Percentiles rank a stretch among this genome's conserved stretches.
These are phyloP conservation scores for Calliopum simillimum DNA, from an alignment of 2,888 invertebrate species.

Conservation along the genomic window DNA sequence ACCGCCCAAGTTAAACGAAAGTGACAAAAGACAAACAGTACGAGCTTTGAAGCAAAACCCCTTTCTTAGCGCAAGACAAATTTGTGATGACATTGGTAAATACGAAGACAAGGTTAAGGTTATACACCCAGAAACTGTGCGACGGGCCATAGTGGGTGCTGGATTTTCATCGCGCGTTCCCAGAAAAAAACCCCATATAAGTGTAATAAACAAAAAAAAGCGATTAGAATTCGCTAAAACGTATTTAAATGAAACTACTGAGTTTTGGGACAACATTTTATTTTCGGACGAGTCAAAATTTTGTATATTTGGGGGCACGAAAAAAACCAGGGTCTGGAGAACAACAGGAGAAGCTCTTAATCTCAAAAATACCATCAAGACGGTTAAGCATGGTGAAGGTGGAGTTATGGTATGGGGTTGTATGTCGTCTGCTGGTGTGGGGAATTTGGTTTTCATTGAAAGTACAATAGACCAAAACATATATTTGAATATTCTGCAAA, in stretches of 20 bases:
- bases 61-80: too few species aligned
- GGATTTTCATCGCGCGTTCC: too few species aligned
- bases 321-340: slow-evolving; percentile 25
- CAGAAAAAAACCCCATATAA: too few species aligned
- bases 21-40: too few species aligned
- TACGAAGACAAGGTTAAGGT: too few species aligned
- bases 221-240: slow-evolving; percentile 33
- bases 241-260: slow-evolving; percentile 1
- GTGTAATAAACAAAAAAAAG: too few species aligned
- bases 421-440: slow-evolving; percentile 34
- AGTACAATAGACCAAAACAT: slow-evolving; percentile 27
- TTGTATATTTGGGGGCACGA: slow-evolving; percentile 33
- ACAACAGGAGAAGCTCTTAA: slow-evolving; percentile 29
- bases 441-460: slow-evolving; percentile 36
- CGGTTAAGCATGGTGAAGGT: slow-evolving; percentile 36
- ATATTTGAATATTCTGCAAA: slow-evolving; percentile 2
- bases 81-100: too few species aligned
- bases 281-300: slow-evolving; percentile 35
- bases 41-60: too few species aligned
- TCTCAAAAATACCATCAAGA: slow-evolving; percentile 20
- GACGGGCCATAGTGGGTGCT: too few species aligned
- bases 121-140: too few species aligned
- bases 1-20: too few species aligned
- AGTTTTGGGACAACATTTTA: slow-evolving; percentile 36
- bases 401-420: slow-evolving; percentile 36